These are phyloP conservation scores for Amphipoea lucens DNA, from an alignment of 2,888 invertebrate species.

Conservation along the genomic window DNA sequence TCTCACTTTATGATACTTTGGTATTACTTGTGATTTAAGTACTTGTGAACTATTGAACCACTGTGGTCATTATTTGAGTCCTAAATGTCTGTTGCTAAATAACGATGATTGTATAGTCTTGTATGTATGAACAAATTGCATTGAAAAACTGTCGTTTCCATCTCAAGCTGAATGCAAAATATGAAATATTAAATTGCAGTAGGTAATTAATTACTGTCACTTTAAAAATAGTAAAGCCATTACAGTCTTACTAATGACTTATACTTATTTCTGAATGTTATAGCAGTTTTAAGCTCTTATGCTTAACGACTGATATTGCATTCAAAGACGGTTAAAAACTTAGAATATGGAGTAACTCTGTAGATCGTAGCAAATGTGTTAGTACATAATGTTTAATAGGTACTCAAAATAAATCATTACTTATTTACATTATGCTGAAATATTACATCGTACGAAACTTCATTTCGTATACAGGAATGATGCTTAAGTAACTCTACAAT, in stretches of 20 bases:
- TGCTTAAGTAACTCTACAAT: neutral
- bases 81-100: neutral
- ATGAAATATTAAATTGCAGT: neutral
- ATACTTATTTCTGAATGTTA: conserved; percentile 12
- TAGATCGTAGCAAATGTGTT: conserved; percentile 9
- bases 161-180: neutral
- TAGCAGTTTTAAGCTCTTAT: neutral
- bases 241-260: neutral
- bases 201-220: neutral
- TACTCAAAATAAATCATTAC: neutral
- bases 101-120: neutral
- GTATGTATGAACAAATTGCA: neutral
- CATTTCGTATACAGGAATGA: neutral
- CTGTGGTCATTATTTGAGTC: neutral
- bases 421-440: conserved; percentile 1
- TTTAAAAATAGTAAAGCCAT: conserved; percentile 1
- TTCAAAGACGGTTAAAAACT: conserved; percentile 12
- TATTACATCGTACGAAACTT: neutral
- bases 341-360: conserved; percentile 13
- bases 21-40: conserved; percentile 1
- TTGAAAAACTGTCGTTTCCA: too few species aligned
- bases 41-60: conserved; percentile 5
- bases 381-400: neutral
- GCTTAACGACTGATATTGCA: conserved; percentile 19
- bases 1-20: conserved; percentile 12